Percentiles rank a stretch among this genome's conserved stretches.
These are phyloP conservation scores for Dipodomys ordii DNA, from an alignment of 2,113 vertebrate genomes.

Conservation along the genomic window DNA sequence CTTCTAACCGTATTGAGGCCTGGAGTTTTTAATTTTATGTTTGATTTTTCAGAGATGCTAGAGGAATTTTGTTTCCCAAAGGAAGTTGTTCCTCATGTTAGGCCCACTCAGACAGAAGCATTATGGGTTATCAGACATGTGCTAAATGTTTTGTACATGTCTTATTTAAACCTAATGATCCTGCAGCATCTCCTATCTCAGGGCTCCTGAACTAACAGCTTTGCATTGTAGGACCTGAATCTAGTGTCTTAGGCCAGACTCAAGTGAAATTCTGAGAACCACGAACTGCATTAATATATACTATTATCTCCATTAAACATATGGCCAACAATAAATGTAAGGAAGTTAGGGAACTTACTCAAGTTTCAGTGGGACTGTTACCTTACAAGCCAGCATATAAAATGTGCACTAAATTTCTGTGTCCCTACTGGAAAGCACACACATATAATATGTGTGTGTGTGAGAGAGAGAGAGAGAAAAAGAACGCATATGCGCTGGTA, in stretches of 20 bases:
- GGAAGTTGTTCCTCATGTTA: neutral
- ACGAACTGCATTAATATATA: neutral
- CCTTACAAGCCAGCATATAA: neutral
- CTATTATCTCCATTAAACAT: neutral
- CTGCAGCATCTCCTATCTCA: neutral
- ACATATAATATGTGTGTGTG: neutral
- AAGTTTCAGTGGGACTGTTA: neutral
- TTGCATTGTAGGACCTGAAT: neutral
- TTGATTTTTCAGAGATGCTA: constrained; percentile 31
- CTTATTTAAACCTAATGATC: neutral
- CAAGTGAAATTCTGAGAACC: constrained; percentile 11
- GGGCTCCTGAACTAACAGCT: neutral
- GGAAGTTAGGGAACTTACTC: neutral
- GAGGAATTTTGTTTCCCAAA: constrained; percentile 15
- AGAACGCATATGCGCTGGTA: no score
- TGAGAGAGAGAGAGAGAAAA: no score
- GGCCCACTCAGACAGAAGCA: neutral
- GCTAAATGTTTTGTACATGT: neutral
- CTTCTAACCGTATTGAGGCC: neutral
- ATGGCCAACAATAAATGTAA: neutral
- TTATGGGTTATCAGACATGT: neutral
- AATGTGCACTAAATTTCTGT: neutral
- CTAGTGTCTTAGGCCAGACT: neutral
- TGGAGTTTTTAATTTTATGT: neutral
- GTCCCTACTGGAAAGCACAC: neutral